Conservation (phyloP, 2,888 invertebrate genomes). For the Camptogramma bilineatum region DNA sequence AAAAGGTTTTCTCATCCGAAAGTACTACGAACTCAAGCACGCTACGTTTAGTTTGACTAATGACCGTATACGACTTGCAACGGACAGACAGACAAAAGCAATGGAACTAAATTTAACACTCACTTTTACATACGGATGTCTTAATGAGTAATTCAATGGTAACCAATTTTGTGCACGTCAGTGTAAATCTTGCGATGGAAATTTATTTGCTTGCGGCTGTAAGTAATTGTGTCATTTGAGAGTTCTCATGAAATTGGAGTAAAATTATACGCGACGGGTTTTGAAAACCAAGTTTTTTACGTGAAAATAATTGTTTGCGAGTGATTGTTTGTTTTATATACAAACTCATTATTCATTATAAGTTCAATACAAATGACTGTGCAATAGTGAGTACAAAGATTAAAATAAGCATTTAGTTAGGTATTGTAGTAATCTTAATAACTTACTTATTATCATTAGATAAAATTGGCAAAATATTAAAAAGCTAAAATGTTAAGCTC, state of each 20-base stretch:
- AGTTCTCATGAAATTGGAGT: conserved; percentile 20
- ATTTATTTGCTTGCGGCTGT: conserved; percentile 36
- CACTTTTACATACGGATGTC: conserved; percentile 49
- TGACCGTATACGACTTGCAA: conserved; percentile 44
- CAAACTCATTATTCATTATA: no score
- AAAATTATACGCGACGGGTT: not conserved
- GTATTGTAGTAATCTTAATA: no score
- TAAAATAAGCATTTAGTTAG: no score
- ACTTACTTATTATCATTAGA: no score
- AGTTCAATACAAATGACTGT: no score
- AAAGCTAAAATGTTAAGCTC: no score
- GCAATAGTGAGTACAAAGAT: no score
- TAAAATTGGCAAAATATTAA: no score
- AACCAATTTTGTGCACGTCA: conserved; percentile 35
- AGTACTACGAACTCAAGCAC: conserved; percentile 44
- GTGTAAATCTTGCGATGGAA: conserved; percentile 38
- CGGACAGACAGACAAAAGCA: conserved; percentile 49
- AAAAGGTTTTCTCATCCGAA: conserved; percentile 43
- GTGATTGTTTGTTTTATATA: not conserved
- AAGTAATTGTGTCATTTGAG: conserved; percentile 27
- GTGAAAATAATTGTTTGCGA: not conserved
- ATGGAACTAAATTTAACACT: conserved; percentile 58
- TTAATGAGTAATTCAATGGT: conserved; percentile 50
- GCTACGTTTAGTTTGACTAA: conserved; percentile 60
- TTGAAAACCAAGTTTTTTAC: not conserved